phyloP scores from a whole-genome alignment of 2,113 vertebrate genomes.

The Globicephala melas region DNA sequence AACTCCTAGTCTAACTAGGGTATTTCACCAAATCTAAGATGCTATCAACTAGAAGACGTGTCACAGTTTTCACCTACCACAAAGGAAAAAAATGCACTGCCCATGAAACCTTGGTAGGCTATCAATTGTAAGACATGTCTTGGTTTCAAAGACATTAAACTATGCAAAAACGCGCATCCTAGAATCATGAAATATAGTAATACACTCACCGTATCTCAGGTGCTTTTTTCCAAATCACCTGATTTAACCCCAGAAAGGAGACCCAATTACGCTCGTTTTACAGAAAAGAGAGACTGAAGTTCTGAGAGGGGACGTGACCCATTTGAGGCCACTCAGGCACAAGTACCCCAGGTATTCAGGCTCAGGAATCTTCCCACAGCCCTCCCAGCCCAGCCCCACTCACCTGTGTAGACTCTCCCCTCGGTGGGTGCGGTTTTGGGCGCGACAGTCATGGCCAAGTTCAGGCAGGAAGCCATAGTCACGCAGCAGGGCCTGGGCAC shows the following conservation, averaged over 20 bases:
- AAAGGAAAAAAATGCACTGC: neutral
- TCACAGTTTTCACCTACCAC: neutral
- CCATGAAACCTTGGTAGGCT: neutral
- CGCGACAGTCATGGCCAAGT: conserved; percentile 91
- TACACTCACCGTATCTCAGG: neutral
- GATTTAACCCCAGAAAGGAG: neutral
- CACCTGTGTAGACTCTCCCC: conserved; percentile 89
- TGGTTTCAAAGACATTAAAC: conserved; percentile 33
- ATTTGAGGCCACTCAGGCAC: neutral
- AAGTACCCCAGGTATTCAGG: neutral
- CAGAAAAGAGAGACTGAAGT: neutral
- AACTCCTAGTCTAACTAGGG: neutral
- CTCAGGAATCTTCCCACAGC: neutral
- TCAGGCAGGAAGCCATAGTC: conserved; percentile 91
- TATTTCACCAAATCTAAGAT: neutral
- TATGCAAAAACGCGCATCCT: neutral
- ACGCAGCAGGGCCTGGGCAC: conserved; percentile 90
- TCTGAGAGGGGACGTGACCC: neutral
- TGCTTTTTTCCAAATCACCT: neutral
- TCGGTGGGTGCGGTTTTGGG: conserved; percentile 88
- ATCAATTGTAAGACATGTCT: neutral
- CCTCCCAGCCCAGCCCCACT: conserved; percentile 40
- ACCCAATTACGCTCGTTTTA: neutral
- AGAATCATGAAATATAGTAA: neutral
- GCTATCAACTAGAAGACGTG: neutral